Evolutionary conservation across 2,113 vertebrate species (phyloP).

Genomic region (Ahaetulla prasina): DNA sequence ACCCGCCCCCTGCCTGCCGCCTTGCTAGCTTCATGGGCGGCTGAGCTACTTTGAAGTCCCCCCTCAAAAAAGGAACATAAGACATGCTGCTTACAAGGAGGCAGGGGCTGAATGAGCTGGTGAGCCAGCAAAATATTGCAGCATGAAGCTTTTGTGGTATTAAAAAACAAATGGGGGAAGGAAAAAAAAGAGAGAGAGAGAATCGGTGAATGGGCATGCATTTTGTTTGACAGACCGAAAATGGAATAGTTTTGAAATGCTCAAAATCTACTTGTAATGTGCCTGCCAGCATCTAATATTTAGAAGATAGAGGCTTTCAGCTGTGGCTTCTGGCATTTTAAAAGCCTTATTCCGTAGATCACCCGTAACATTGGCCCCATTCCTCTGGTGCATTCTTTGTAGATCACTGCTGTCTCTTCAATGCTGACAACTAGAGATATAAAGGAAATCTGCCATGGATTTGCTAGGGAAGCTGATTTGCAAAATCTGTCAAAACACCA

Average conservation of each 20-base stretch:
- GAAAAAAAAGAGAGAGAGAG: not conserved
- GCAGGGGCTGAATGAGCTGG: not conserved
- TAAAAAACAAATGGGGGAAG: not conserved
- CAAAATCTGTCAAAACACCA: not conserved
- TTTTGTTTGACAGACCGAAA: not conserved
- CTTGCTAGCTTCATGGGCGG: not conserved
- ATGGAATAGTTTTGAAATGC: not conserved
- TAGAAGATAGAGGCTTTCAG: not conserved
- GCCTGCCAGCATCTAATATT: not conserved
- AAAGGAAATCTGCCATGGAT: not conserved
- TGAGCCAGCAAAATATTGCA: not conserved
- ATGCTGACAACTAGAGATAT: not conserved
- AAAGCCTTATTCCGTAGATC: not conserved
- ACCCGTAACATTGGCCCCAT: not conserved
- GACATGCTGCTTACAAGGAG: not conserved
- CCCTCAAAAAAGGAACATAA: not conserved
- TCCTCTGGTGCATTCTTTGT: not conserved
- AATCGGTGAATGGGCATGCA: not conserved
- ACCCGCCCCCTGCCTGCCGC: not conserved
- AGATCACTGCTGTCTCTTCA: not conserved
- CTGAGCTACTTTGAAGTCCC: slow-evolving; percentile 2
- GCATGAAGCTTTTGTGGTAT: not conserved
- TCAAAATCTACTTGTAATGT: not conserved
- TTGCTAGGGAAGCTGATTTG: not conserved
- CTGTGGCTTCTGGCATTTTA: not conserved